phyloP scores from a whole-genome alignment of 2,113 vertebrate species.

The Cebus imitator region DNA sequence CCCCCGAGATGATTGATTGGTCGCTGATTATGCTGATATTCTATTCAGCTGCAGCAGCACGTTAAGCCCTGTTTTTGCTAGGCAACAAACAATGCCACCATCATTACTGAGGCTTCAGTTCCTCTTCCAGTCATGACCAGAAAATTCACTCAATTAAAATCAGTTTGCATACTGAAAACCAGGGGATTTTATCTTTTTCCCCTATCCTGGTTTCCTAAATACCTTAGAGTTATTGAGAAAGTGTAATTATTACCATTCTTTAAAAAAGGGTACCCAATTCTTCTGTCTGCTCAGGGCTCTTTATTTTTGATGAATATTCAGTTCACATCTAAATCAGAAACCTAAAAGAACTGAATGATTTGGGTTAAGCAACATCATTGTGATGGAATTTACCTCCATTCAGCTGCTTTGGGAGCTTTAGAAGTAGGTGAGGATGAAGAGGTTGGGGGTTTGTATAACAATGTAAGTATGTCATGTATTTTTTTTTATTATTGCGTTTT shows the following conservation, averaged over 20 bases:
- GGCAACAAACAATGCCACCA: neutral
- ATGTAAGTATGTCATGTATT: neutral
- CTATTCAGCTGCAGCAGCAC: neutral
- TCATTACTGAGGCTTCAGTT: neutral
- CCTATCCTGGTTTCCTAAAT: neutral
- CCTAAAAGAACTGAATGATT: neutral
- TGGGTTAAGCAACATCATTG: neutral
- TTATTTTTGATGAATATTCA: neutral
- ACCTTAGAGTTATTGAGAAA: neutral
- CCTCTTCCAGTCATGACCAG: neutral
- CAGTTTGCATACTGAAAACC: neutral
- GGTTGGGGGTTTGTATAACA: neutral
- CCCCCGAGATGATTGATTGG: neutral
- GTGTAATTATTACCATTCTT: neutral
- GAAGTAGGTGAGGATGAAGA: neutral
- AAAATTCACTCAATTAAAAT: conserved; percentile 24
- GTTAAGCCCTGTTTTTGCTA: neutral
- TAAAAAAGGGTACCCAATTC: neutral
- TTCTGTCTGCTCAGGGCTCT: neutral
- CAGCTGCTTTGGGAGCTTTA: neutral
- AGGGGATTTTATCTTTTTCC: neutral
- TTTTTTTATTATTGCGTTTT: neutral
- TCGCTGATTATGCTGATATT: neutral
- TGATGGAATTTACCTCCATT: neutral
- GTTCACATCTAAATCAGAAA: neutral